phyloP scores from a whole-genome alignment of 1,140 invertebrate species.

The Dryas iulia region DNA sequence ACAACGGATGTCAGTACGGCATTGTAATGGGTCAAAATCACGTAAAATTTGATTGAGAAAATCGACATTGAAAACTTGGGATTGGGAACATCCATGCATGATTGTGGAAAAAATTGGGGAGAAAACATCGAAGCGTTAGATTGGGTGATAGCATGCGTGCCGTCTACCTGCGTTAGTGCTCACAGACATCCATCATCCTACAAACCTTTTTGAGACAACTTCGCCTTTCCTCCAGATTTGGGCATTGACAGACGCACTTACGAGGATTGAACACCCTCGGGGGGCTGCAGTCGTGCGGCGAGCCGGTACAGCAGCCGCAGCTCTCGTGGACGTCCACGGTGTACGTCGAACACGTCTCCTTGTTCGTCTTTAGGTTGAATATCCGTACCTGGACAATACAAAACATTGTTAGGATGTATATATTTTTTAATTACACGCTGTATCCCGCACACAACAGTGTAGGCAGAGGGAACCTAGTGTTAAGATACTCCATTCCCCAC shows the following conservation, averaged over 20 bases:
- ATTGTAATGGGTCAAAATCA: slow-evolving; percentile 17
- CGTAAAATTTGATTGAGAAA: background rate
- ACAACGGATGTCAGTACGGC: slow-evolving; percentile 72
- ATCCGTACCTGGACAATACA: slow-evolving; percentile 52
- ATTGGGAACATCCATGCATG: slow-evolving; percentile 25
- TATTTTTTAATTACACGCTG: no score
- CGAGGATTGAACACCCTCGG: slow-evolving; percentile 65
- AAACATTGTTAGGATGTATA: background rate
- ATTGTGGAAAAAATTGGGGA: slow-evolving; percentile 20
- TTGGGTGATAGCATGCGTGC: slow-evolving; percentile 47
- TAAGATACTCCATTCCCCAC: no score
- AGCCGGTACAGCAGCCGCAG: slow-evolving; percentile 55
- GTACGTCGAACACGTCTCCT: slow-evolving; percentile 61
- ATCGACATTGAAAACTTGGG: background rate
- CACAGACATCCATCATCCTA: slow-evolving; percentile 74
- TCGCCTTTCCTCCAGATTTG: slow-evolving; percentile 62
- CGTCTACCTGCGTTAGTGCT: slow-evolving; percentile 53
- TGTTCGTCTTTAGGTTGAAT: slow-evolving; percentile 61
- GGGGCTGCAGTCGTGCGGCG: slow-evolving; percentile 45
- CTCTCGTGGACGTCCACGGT: slow-evolving; percentile 57
- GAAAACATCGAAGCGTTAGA: slow-evolving; percentile 32
- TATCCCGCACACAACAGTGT: no score
- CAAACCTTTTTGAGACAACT: slow-evolving; percentile 68
- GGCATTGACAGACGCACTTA: slow-evolving; percentile 76
- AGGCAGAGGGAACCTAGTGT: no score